Conservation (phyloP, 2,113 vertebrate genomes). For the Malurus melanocephalus region DNA sequence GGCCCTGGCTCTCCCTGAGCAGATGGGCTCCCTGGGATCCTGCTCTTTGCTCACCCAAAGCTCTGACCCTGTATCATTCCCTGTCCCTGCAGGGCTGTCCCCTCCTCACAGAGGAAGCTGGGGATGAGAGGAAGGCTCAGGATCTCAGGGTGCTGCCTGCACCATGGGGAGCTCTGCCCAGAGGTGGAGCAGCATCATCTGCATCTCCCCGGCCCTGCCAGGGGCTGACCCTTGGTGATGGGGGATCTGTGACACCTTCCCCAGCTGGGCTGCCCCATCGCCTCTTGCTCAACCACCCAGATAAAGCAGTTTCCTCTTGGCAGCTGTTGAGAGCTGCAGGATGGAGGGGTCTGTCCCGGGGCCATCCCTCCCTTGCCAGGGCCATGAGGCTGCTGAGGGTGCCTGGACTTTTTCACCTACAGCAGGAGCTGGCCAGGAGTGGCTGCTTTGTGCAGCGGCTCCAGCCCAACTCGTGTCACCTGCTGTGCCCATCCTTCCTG, state of each 20-base stretch:
- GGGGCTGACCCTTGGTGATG: not conserved
- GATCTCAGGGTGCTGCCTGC: not conserved
- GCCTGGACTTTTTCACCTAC: not conserved
- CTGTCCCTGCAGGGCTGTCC: not conserved
- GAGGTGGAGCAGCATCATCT: not conserved
- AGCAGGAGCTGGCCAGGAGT: not conserved
- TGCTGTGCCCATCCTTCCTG: not conserved
- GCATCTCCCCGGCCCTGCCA: not conserved
- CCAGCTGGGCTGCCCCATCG: not conserved
- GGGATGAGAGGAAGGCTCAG: not conserved
- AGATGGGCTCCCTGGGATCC: not conserved
- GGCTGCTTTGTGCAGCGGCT: not conserved
- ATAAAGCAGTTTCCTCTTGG: slow-evolving; percentile 26
- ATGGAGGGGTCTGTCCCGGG: not conserved
- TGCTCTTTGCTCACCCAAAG: not conserved
- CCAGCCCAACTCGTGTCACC: accelerated
- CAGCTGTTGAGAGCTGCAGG: not conserved
- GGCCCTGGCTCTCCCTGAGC: not conserved
- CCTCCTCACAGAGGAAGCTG: not conserved
- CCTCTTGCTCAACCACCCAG: not conserved
- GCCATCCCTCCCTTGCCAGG: not conserved
- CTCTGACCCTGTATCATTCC: not conserved
- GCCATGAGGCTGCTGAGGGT: not conserved
- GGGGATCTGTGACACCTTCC: not conserved
- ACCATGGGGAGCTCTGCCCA: not conserved